Percentiles rank a stretch among this genome's conserved stretches.
phyloP scores from a whole-genome alignment of 1,140 invertebrate species.

The Eueides isabella region DNA sequence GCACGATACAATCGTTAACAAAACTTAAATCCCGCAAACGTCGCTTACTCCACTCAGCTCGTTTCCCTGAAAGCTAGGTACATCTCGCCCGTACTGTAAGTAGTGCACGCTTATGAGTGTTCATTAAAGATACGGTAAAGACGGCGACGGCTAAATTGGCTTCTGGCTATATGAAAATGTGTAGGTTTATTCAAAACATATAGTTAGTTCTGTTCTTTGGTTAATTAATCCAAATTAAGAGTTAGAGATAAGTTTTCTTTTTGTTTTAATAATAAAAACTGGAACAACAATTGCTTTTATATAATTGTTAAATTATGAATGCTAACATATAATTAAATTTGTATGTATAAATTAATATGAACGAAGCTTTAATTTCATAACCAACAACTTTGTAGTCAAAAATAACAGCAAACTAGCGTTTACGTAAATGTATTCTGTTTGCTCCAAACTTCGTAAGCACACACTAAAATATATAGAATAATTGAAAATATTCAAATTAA shows the following conservation, averaged over 20 bases:
- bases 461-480: conserved; percentile 22
- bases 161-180: conserved; percentile 42
- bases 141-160: conserved; percentile 67
- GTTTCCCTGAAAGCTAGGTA: conserved; percentile 45
- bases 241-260: too few relatives aligned
- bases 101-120: conserved; percentile 75
- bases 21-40: conserved; percentile 64
- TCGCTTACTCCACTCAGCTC: conserved; percentile 45
- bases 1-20: conserved; percentile 36
- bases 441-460: not conserved
- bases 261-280: too few relatives aligned
- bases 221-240: not conserved
- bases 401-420: conserved; percentile 3
- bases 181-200: conserved; percentile 5
- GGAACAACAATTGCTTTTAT: too few relatives aligned
- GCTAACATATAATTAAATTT: not conserved
- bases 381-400: not conserved
- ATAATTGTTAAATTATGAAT: not conserved
- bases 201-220: not conserved
- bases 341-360: not conserved
- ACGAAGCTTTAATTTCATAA: not conserved
- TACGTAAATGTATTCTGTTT: conserved; percentile 3
- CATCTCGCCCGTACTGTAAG: conserved; percentile 61
- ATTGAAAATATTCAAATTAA: conserved; percentile 33
- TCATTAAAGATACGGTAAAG: conserved; percentile 78